Percentiles rank a stretch among this genome's conserved stretches.
Conservation (phyloP, 2,797 vertebrate species). For the Choloepus didactylus region DNA sequence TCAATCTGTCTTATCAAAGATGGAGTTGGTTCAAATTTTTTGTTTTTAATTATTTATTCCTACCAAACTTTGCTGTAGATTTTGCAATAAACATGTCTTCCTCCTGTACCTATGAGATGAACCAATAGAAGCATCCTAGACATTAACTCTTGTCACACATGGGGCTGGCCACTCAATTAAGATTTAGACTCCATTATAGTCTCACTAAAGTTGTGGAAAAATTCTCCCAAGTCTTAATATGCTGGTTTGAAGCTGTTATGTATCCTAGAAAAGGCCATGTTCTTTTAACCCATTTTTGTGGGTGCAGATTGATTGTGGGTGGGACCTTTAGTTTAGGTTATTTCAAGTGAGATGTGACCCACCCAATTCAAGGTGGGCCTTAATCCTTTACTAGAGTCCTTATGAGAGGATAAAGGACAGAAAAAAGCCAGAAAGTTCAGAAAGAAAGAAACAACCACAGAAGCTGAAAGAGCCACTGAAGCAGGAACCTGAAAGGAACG, state of each 20-base stretch:
- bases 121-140: slow-evolving; percentile 1
- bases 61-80: slow-evolving; percentile 35
- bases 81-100: slow-evolving; percentile 25
- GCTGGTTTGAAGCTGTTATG: too few relatives aligned
- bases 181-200: neutral
- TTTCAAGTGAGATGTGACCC: too few relatives aligned
- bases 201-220: neutral
- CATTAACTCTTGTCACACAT: neutral
- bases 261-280: too few relatives aligned
- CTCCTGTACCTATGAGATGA: neutral
- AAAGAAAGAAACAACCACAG: too few relatives aligned
- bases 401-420: too few relatives aligned
- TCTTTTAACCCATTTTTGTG: neutral
- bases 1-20: slow-evolving; percentile 29
- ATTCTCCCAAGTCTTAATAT: neutral
- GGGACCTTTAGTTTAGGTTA: too few relatives aligned
- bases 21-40: slow-evolving; percentile 50
- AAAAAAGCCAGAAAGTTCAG: too few relatives aligned
- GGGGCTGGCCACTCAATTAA: neutral
- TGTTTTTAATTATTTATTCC: slow-evolving; percentile 49
- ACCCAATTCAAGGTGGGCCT: too few relatives aligned
- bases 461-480: too few relatives aligned
- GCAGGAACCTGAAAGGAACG: too few relatives aligned
- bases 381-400: too few relatives aligned
- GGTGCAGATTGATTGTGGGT: too few relatives aligned